phyloP scores from a whole-genome alignment of 2,888 invertebrate species.

The Selenia dentaria region DNA sequence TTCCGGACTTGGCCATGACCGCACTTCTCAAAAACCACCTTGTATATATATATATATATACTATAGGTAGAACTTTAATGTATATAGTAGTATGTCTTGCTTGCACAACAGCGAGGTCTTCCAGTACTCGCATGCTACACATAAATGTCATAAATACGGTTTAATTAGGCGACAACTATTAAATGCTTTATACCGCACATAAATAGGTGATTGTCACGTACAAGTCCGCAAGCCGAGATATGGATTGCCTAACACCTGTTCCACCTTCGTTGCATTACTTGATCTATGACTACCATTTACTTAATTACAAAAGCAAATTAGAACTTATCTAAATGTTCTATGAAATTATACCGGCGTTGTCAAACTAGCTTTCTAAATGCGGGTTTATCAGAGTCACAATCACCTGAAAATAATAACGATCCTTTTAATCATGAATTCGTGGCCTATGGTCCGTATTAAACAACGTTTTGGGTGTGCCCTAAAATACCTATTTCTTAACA shows the following conservation, averaged over 20 bases:
- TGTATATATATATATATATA: too few relatives aligned
- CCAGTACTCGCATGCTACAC: constrained; percentile 12
- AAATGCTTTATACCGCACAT: constrained; percentile 1
- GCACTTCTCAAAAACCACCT: too few relatives aligned
- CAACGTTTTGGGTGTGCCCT: too few relatives aligned
- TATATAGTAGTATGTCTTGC: background rate
- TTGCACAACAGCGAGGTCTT: constrained; percentile 19
- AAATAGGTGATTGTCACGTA: constrained; percentile 36
- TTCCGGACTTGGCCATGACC: too few relatives aligned
- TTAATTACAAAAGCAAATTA: constrained; percentile 30
- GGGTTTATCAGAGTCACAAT: too few relatives aligned
- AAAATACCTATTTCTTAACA: too few relatives aligned
- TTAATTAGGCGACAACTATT: constrained; percentile 8
- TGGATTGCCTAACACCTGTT: constrained; percentile 30
- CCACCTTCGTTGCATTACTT: constrained; percentile 36
- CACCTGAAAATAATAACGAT: too few relatives aligned
- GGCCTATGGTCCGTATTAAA: too few relatives aligned
- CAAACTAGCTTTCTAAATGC: too few relatives aligned
- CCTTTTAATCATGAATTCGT: too few relatives aligned
- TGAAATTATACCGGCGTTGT: background rate
- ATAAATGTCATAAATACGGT: constrained; percentile 13
- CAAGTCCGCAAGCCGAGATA: constrained; percentile 26
- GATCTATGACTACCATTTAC: constrained; percentile 39
- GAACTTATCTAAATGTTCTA: background rate
- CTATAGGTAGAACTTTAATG: too few relatives aligned